Evolutionary conservation across 2,888 invertebrate genomes (phyloP), one percentile per base, ranked within the genome.

Genomic region (Drosophila borealis): DNA sequence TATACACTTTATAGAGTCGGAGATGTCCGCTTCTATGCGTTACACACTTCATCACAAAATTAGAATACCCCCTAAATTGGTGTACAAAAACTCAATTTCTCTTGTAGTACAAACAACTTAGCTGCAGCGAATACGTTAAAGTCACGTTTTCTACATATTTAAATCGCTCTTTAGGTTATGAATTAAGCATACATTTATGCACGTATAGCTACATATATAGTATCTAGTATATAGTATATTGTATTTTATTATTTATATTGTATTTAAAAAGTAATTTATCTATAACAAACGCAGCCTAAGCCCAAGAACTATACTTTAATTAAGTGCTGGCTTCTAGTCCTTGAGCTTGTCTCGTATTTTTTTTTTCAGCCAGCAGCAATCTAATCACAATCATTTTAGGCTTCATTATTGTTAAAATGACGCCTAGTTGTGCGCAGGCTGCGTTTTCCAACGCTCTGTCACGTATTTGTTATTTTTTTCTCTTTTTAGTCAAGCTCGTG

Each of bases 51-150:
- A 29, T 29, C 8, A 8, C 8, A 29, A 8, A 29, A 8, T 8
- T 8, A 29, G 8, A 29, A 29, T 29, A 8, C 8, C 8, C 29
- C 8, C 6, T 0, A 29, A 29, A 29, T 29, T 29, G 29, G 2
- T 8, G 8, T 8, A 69, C 39, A 46, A 36, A 84, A 88, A 89
- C 78, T 78, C 76, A 82, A 78, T 89, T 80, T 82, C 45, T 61
- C 63, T 65, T 64, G 53, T 63, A 74, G 78, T 70, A 75, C 80
- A 70, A 77, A 66, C 68, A 62, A 42, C 61, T 19, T 56, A 54
- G 69, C 59, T 62, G 68, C 61, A 45, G 55, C 53, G 64, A 45
- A 44, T 69, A 64, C 63, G 73, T 60, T 67, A 57, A 70, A 76
- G 69, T 78, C 80, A 81, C 80, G 82, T 74, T 48, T 63, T 71